Conservation (phyloP, 2,888 invertebrate genomes). For the Drosophila imparisetae region DNA sequence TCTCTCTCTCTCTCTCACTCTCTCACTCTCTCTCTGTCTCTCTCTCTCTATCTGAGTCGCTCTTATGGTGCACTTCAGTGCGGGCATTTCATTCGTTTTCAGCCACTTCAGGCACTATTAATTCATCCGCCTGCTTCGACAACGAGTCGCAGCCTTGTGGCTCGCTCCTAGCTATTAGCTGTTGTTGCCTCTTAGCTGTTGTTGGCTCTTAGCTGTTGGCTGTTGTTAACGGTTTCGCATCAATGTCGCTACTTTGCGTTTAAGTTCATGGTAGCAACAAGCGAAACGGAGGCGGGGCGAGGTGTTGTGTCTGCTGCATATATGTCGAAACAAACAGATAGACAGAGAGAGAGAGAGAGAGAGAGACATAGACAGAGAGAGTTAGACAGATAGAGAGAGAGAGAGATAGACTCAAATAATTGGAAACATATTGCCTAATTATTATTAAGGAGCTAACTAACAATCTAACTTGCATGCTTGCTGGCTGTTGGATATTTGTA, state of each 20-base stretch:
- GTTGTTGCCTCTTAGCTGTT: neutral
- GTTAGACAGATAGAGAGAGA: no score
- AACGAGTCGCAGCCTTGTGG: neutral
- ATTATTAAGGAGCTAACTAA: neutral
- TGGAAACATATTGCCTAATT: neutral
- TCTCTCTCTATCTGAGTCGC: neutral
- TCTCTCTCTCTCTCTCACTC: no score
- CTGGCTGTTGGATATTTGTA: neutral
- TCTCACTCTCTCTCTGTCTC: no score
- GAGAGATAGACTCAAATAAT: neutral
- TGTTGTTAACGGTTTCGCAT: conserved; percentile 1
- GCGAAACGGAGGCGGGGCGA: neutral
- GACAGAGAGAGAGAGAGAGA: neutral
- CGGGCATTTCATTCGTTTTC: conserved; percentile 14
- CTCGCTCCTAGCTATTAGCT: neutral
- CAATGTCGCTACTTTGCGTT: neutral
- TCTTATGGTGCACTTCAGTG: neutral
- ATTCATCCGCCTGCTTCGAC: conserved; percentile 20
- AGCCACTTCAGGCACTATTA: conserved; percentile 22
- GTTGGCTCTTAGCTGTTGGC: neutral
- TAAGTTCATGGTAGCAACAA: neutral
- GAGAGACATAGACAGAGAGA: no score
- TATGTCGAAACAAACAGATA: neutral
- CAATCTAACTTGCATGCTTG: neutral
- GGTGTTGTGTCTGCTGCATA: neutral